phyloP scores from a whole-genome alignment of 2,113 vertebrate species.

The Haplochromis burtoni region DNA sequence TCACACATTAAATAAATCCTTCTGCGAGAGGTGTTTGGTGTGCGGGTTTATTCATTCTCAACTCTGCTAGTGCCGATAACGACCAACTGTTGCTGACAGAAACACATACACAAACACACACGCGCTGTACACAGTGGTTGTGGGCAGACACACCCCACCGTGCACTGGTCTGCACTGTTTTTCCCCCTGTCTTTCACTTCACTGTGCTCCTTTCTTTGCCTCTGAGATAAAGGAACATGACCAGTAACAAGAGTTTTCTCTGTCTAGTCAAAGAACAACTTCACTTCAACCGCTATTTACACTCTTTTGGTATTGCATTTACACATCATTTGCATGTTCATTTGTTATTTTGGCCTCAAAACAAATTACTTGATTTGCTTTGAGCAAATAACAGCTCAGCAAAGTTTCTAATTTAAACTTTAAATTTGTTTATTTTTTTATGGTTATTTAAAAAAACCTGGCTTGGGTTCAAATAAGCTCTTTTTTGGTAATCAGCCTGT shows the following conservation, averaged over 20 bases:
- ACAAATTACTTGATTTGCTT: neutral
- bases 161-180: neutral
- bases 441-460: neutral
- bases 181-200: neutral
- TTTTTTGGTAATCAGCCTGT: neutral
- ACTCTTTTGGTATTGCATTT: neutral
- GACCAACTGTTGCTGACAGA: neutral
- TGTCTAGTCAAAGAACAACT: neutral
- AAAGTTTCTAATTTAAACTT: neutral
- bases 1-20: neutral
- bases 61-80: neutral
- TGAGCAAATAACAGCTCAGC: neutral
- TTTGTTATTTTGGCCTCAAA: neutral
- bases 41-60: neutral
- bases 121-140: neutral
- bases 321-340: neutral
- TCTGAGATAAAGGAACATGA: neutral
- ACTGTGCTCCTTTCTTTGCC: neutral
- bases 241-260: neutral
- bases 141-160: neutral
- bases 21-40: neutral
- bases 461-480: neutral
- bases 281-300: neutral
- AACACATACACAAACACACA: neutral
- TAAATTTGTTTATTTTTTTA: neutral